Base-by-base conservation (phyloP, 2,888 invertebrate species). In the Ormyrus thymus region DNA sequence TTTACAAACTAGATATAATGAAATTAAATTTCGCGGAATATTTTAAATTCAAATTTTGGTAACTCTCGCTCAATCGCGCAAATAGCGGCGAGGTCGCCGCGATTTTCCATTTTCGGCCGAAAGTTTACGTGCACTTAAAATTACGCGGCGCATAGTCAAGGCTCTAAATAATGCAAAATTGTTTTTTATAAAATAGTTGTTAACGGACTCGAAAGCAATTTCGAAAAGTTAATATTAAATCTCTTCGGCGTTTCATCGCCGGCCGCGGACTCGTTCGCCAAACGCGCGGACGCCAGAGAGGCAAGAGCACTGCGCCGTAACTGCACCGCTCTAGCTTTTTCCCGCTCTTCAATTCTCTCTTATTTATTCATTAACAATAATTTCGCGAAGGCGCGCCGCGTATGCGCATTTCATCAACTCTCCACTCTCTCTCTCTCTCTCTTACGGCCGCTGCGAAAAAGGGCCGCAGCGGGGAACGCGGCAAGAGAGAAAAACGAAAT, bases 331-430 rank as follows among this genome's bases (percentile, higher is more conserved):
- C 50, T 51, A 7, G 11, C 59, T 13, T 43, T 51, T 46, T 8
- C 13, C 9, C 56, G 64, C 55, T n/a, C 51, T 61, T 50, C 73
- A 74, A 65, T 77, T 70, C 62, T 8, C 70, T 74, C 77, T 78
- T 77, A 71, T 77, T 77, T 75, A 77, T 80, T 80, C 73, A 71
- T 80, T 80, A 74, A 75, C 65, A 80, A 74, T 77, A 80, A 80
- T 70, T 75, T 80, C 29, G 64, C 59, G 43, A 79, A 66, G 71
- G 62, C 58, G 62, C 64, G 45, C 13, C 8, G 43, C 53, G 65
- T 10, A 8, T 48, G 7, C 48, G 48, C 53, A 73, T 72, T 74
- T 73, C 76, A 77, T 80, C 65, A 76, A 45, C 50, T 48, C 29
- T 6, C 29, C 29, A 29, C 29, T 29, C 29, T 29, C 29, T 29